Evolutionary conservation across 2,888 invertebrate species (phyloP).

Genomic region (Drosophila prolongata): DNA sequence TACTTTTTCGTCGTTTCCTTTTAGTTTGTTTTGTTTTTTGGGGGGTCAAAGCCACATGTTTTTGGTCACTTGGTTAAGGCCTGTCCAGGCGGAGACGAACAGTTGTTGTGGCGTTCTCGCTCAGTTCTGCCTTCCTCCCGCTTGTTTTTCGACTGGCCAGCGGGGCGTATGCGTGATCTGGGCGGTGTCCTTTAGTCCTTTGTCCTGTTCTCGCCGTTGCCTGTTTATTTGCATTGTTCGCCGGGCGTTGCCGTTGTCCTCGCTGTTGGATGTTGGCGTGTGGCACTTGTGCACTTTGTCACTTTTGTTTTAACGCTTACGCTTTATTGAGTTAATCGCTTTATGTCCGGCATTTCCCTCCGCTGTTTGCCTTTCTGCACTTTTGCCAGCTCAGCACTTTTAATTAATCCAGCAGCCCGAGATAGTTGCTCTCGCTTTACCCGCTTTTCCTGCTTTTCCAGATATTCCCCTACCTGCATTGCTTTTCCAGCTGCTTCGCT

Average conservation of each 20-base stretch:
- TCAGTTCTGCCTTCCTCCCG: not conserved
- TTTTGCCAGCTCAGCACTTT: constrained; percentile 73
- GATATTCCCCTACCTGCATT: not conserved
- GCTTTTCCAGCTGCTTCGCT: constrained; percentile 2
- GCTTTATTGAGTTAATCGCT: constrained; percentile 75
- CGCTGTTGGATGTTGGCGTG: constrained; percentile 39
- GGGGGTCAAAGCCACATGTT: constrained; percentile 56
- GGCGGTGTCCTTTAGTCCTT: constrained; percentile 33
- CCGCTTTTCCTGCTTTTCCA: constrained; percentile 23
- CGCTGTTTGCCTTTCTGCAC: constrained; percentile 69
- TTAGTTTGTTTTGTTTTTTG: constrained; percentile 26
- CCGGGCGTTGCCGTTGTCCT: constrained; percentile 8
- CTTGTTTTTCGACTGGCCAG: constrained; percentile 19
- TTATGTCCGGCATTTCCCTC: constrained; percentile 53
- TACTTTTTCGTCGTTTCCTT: not conserved
- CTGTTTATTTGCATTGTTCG: constrained; percentile 48
- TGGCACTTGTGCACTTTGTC: constrained; percentile 65
- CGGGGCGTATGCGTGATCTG: constrained; percentile 59
- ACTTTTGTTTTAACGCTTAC: constrained; percentile 72
- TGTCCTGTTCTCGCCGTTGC: constrained; percentile 39
- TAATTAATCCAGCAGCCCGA: constrained; percentile 62
- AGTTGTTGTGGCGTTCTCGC: constrained; percentile 23
- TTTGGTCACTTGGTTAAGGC: constrained; percentile 54
- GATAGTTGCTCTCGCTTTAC: constrained; percentile 27
- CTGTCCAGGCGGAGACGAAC: constrained; percentile 25